Evolutionary conservation across 2,888 invertebrate genomes (phyloP).

Genomic region (Hirtodrosophila histrioides): DNA sequence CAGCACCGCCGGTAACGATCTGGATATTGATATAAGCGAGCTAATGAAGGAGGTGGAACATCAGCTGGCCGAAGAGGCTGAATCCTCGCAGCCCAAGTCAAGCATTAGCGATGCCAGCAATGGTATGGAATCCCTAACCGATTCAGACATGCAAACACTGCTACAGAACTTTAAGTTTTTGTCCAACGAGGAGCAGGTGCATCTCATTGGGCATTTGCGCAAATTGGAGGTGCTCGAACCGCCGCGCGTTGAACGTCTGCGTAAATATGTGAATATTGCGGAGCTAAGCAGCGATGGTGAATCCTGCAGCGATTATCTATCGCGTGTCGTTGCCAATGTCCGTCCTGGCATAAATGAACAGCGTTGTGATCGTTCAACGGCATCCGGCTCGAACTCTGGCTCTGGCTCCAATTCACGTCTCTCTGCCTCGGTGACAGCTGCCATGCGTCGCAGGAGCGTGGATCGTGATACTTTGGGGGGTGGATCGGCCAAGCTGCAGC

Average conservation of each 20-base stretch:
- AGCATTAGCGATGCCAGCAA: slow-evolving; percentile 75
- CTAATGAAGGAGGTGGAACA: slow-evolving; percentile 73
- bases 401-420: neutral
- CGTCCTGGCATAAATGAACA: slow-evolving; percentile 29
- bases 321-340: slow-evolving; percentile 46
- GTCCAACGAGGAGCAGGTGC: slow-evolving; percentile 92
- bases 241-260: slow-evolving; percentile 89
- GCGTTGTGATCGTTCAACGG: neutral
- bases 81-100: neutral
- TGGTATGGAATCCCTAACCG: slow-evolving; percentile 90
- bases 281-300: slow-evolving; percentile 71
- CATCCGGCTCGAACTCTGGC: neutral
- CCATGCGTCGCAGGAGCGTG: slow-evolving; percentile 35
- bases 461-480: slow-evolving; percentile 24
- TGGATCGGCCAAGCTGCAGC: slow-evolving; percentile 18
- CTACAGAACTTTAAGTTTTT: slow-evolving; percentile 92
- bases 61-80: slow-evolving; percentile 56
- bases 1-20: neutral
- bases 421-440: slow-evolving; percentile 7
- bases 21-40: slow-evolving; percentile 63
- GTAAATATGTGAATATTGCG: slow-evolving; percentile 89
- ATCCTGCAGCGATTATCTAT: slow-evolving; percentile 58
- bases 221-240: slow-evolving; percentile 92
- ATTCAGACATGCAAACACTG: slow-evolving; percentile 91
- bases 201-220: slow-evolving; percentile 91